Evolutionary conservation across 2,888 invertebrate genomes (phyloP).

Genomic region (Tillus elongatus): DNA sequence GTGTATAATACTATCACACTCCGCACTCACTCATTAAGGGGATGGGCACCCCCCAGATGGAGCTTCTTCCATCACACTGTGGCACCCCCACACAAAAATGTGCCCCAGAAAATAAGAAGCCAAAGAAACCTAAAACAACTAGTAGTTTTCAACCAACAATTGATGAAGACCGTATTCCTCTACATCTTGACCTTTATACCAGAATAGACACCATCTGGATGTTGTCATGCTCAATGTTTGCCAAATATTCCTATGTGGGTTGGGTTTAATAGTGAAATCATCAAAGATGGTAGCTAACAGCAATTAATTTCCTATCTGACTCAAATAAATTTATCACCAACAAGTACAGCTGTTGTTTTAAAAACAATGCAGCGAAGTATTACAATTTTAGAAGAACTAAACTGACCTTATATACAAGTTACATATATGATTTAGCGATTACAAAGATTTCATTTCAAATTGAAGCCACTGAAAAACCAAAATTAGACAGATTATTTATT

Average conservation of each 20-base stretch:
- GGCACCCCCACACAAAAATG: no score
- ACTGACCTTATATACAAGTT: slow-evolving; percentile 17
- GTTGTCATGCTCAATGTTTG: slow-evolving; percentile 16
- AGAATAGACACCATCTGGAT: no score
- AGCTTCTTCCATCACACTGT: no score
- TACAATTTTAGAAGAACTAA: slow-evolving; percentile 20
- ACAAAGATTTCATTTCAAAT: slow-evolving; percentile 25
- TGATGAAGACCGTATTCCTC: no score
- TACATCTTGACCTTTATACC: no score
- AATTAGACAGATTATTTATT: slow-evolving; percentile 26
- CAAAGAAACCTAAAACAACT: no score
- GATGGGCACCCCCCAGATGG: no score
- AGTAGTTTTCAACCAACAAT: no score
- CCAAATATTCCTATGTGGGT: slow-evolving; percentile 21
- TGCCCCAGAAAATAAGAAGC: no score
- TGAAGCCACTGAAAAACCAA: slow-evolving; percentile 14
- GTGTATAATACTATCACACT: no score
- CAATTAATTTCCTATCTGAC: slow-evolving; percentile 23
- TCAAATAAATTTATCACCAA: slow-evolving; percentile 29
- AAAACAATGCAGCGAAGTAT: slow-evolving; percentile 21
- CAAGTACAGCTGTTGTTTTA: slow-evolving; percentile 20
- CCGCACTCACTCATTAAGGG: no score
- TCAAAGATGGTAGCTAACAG: slow-evolving; percentile 9
- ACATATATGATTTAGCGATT: slow-evolving; percentile 27
- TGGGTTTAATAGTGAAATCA: slow-evolving; percentile 18